Evolutionary conservation across 2,113 vertebrate species (phyloP), one percentile per base, ranked within the genome.

Genomic region (Tor tambroides): DNA sequence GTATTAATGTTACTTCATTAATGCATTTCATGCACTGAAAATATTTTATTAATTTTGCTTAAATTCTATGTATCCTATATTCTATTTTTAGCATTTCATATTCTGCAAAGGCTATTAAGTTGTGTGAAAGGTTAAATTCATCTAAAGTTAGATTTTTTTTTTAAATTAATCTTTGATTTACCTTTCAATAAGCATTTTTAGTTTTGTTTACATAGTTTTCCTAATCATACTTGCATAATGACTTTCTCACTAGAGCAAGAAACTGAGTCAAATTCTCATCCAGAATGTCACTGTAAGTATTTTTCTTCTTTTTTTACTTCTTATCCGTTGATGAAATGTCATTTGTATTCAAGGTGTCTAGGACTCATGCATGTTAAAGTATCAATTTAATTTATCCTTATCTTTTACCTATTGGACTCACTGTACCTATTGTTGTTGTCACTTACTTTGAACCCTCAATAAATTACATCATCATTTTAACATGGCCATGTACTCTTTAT

Each of bases 241-340:
- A 35, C 0, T 6, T 80, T 67, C n/a, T 88, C 75, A 92, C 32
- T 94, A 98, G 97, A 97, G 88, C 91, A 94, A 94, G 93, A 92
- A 86, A 92, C 94, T 10, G 94, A 94, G 88, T 91, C 67, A 17
- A 28, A 71, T 87, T 90, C 90, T 88, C 93, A 90, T 90, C 87
- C 92, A 14, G 87, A 65, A 87, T 98, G 97, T 89, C 86, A 94
- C 87, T 94, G 97, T 98, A 93, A 96, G 96, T 94, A 86, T 30
- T 28, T 80, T 71, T 49, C 14, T 49, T 75, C 75, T 49, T 19
- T 54, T 11, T n/a, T 35, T 51, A 10, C 28, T 76, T 84, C 0
- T 49, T 30, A 38, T 61, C 14, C 2, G 10, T 84, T 35, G 26
- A 28, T 85, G 0, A 26, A 15, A 26, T 59, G 14, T 74, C 5